A percentile compares a stretch with the other conserved stretches of the same genome.
phyloP scores from a whole-genome alignment of 2,797 vertebrate genomes.

The Tokudaia tokunoshimensis region DNA sequence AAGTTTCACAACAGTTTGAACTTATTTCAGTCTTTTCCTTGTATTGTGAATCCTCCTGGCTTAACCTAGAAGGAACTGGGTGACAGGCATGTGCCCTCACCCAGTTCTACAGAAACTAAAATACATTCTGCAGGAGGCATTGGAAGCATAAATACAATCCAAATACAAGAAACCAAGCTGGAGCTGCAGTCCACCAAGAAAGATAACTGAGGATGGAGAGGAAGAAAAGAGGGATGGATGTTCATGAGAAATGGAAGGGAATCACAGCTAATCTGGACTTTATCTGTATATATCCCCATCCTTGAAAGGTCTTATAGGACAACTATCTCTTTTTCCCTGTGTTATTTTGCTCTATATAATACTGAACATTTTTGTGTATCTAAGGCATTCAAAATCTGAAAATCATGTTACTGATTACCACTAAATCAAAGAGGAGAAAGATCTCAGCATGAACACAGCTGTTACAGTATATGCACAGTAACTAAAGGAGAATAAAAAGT shows the following conservation, averaged over 20 bases:
- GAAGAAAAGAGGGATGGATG: background rate
- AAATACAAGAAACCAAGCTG: background rate
- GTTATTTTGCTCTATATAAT: background rate
- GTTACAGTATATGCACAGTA: background rate
- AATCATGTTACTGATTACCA: background rate
- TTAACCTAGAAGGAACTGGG: background rate
- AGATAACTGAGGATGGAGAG: background rate
- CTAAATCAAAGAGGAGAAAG: background rate
- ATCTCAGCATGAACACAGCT: background rate
- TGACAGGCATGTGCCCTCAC: background rate
- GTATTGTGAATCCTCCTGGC: too few relatives aligned
- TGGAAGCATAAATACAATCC: background rate
- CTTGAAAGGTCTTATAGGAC: background rate
- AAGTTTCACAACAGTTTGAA: background rate
- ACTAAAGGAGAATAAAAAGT: background rate
- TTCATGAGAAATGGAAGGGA: background rate
- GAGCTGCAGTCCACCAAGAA: background rate
- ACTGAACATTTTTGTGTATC: background rate
- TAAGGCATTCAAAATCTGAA: background rate
- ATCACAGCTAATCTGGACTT: background rate
- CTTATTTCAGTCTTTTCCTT: background rate
- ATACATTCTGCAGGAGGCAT: background rate
- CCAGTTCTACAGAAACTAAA: background rate
- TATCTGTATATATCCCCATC: background rate
- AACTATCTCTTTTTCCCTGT: background rate